Evolutionary conservation across 2,113 vertebrate species (phyloP).

Genomic region (Anarhynchus alexandrinus): DNA sequence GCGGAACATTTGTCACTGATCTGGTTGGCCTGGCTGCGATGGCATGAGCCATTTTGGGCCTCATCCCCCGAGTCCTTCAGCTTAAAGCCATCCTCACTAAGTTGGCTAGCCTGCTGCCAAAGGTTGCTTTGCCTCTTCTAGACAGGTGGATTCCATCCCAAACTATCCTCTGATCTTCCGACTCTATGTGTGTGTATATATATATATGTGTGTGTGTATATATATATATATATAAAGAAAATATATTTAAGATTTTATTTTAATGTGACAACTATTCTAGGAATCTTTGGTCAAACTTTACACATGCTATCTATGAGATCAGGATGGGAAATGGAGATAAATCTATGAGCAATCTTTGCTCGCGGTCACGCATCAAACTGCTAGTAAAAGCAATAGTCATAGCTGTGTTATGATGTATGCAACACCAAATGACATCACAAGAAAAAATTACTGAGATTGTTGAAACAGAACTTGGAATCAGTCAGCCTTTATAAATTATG

Average conservation of each 20-base stretch:
- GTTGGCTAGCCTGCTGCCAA: too few species aligned
- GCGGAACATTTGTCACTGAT: too few species aligned
- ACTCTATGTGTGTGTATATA: not conserved
- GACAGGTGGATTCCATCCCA: not conserved
- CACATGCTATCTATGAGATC: not conserved
- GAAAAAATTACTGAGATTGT: not conserved
- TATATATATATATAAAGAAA: not conserved
- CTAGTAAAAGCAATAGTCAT: not conserved
- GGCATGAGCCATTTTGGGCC: too few species aligned
- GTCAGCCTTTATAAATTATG: not conserved
- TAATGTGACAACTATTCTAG: not conserved
- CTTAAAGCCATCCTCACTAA: too few species aligned
- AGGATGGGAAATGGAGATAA: not conserved
- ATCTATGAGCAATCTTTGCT: not conserved
- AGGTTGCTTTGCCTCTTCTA: too few species aligned
- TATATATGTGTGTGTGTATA: not conserved
- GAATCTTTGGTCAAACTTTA: not conserved
- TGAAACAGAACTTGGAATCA: not conserved
- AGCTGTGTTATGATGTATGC: not conserved
- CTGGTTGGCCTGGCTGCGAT: too few species aligned
- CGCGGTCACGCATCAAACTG: not conserved
- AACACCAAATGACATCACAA: not conserved
- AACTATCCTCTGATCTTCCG: not conserved
- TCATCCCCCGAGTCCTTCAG: too few species aligned
- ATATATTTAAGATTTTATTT: not conserved